phyloP scores from a whole-genome alignment of 2,888 invertebrate genomes.

The Cerastoderma edule region DNA sequence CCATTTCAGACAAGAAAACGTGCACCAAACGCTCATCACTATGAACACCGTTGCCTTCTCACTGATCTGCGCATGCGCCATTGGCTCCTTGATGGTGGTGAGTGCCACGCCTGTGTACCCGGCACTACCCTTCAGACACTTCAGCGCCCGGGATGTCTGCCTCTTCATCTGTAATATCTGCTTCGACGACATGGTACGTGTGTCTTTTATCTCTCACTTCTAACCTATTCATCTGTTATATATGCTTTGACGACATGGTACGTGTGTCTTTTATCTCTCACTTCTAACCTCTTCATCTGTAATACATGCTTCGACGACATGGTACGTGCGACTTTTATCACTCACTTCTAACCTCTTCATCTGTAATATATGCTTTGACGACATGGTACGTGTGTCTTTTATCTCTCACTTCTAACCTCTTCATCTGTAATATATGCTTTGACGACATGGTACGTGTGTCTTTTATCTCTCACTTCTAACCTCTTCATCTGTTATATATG shows the following conservation, averaged over 20 bases:
- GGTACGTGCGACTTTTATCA: constrained; percentile 27
- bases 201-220: neutral
- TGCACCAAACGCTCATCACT: neutral
- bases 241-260: constrained; percentile 65
- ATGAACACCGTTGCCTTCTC: constrained; percentile 37
- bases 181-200: constrained; percentile 59
- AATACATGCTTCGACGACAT: constrained; percentile 67
- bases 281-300: too few relatives aligned
- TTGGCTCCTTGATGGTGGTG: constrained; percentile 34
- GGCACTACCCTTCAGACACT: constrained; percentile 53
- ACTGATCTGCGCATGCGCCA: constrained; percentile 29
- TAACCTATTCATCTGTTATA: too few relatives aligned
- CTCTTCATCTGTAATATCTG: constrained; percentile 70
- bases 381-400: constrained; percentile 40
- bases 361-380: constrained; percentile 68
- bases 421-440: constrained; percentile 70
- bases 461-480: neutral
- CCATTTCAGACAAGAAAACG: neutral
- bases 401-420: too few relatives aligned
- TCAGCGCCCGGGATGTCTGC: constrained; percentile 64
- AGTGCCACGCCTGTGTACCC: constrained; percentile 55
- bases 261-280: constrained; percentile 4
- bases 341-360: too few relatives aligned
- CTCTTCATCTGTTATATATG: too few relatives aligned
- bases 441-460: constrained; percentile 50